These are phyloP conservation scores for Karalla daura DNA, from an alignment of 2,797 vertebrate genomes.

Conservation along the genomic window DNA sequence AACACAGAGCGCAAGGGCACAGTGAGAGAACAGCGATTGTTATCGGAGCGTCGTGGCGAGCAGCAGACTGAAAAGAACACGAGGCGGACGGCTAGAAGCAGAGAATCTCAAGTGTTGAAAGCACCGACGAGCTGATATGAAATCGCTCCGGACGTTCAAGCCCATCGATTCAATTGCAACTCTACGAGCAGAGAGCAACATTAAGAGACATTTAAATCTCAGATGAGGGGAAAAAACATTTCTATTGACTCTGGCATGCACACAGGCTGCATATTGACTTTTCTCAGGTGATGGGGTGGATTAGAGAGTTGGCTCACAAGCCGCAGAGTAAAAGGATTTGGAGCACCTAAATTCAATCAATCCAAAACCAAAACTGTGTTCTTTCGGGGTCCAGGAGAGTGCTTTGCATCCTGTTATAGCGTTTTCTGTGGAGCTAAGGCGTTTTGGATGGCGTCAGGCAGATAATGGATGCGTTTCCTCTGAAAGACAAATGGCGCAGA, in stretches of 20 bases:
- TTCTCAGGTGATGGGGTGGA: conserved; percentile 8
- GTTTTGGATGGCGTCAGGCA: conserved; percentile 12
- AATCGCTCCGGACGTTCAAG: conserved; percentile 1
- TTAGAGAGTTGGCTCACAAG: conserved; percentile 4
- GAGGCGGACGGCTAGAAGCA: conserved; percentile 70
- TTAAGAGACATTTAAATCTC: conserved; percentile 3
- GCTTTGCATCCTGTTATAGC: conserved; percentile 27
- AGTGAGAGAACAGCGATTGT: conserved; percentile 87
- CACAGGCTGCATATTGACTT: conserved; percentile 10
- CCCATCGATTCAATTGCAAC: background rate
- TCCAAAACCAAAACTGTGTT: conserved; percentile 36
- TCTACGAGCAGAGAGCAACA: background rate
- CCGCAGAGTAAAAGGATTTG: conserved; percentile 5
- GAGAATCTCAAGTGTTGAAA: conserved; percentile 16
- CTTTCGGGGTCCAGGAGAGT: conserved; percentile 25
- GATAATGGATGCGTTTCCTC: conserved; percentile 50
- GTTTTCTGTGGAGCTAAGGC: conserved; percentile 21
- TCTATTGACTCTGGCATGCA: conserved; percentile 4
- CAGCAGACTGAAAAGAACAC: conserved; percentile 83
- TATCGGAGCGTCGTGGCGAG: conserved; percentile 86
- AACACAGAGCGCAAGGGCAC: conserved; percentile 86
- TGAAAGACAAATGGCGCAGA: conserved; percentile 84
- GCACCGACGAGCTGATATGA: conserved; percentile 11
- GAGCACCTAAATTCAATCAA: conserved; percentile 23
- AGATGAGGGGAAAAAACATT: background rate